Evolutionary conservation across 1,140 invertebrate genomes (phyloP), one percentile per base, ranked within the genome.

Genomic region (Dendrolimus punctatus): DNA sequence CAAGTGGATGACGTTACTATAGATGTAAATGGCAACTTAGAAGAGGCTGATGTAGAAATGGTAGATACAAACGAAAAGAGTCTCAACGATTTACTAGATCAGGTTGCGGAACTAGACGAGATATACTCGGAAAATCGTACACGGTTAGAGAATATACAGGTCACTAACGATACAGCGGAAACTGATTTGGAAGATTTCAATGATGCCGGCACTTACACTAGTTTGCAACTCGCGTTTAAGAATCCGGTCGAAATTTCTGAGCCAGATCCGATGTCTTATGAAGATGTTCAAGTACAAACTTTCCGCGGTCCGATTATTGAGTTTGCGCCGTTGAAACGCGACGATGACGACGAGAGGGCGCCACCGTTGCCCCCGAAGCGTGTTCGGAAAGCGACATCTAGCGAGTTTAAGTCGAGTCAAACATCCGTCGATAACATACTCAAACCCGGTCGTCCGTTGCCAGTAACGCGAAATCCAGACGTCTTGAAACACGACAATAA

Each of bases 141-240:
- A 6, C 84, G 88, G 4, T 59, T 90, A 39, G 86, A 89, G 51
- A 87, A 82, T 72, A 67, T 57, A 3, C 39, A 85, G 51, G 54
- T 85, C 2, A 40, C 45, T 0, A 9, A 52, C 0, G 58, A 64
- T 41, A 65, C 79, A 49, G 79, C 81, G 38, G 83, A 88, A 44
- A 64, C 58, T 0, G 76, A 82, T 42, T 48, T 60, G 40, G 92
- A 93, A 40, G 91, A 91, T 39, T 92, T 94, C 57, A 91, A 92
- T 62, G 94, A 95, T 66, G 90, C 91, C 51, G 91, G 92, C 49
- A 94, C 93, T 0, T 95, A 96, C 58, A 93, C 93, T 0, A 95
- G 94, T 70, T 78, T 96, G 45, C 94, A 95, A 72, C 88, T 95
- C 70, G 95, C 95, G 0, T 96, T 95, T 89, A 95, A 93, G 82